Conservation (phyloP, 2,888 invertebrate genomes). For the Caenorhabditis panamensis region DNA sequence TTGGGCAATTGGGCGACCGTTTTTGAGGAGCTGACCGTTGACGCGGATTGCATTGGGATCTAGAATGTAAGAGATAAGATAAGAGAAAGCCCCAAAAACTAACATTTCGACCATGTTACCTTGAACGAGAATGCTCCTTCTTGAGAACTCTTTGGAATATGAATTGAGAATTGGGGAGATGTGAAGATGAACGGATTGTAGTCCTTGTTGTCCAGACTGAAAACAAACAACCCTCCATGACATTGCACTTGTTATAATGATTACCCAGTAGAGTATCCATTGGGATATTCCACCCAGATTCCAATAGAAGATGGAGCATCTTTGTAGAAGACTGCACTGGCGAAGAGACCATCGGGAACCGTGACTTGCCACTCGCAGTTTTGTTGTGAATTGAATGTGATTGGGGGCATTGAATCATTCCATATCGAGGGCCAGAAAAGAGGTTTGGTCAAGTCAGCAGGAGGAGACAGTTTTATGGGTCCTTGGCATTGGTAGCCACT, state of each 20-base stretch:
- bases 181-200: slow-evolving; percentile 30
- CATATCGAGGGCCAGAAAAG: slow-evolving; percentile 35
- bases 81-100: too few species aligned
- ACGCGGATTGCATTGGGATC: slow-evolving; percentile 12
- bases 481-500: slow-evolving; percentile 31
- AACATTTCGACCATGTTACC: slow-evolving; percentile 32
- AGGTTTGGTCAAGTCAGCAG: slow-evolving; percentile 18
- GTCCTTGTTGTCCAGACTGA: slow-evolving; percentile 28
- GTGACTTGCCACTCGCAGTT: slow-evolving; percentile 33
- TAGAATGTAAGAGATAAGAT: neutral
- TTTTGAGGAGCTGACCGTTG: neutral
- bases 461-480: slow-evolving; percentile 25
- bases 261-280: slow-evolving; percentile 21
- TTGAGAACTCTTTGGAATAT: too few species aligned
- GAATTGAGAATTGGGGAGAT: slow-evolving; percentile 11
- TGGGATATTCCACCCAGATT: slow-evolving; percentile 17
- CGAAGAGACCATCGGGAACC: slow-evolving; percentile 31
- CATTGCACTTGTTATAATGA: neutral
- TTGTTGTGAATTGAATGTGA: slow-evolving; percentile 25
- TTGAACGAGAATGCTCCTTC: slow-evolving; percentile 33
- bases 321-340: slow-evolving; percentile 27
- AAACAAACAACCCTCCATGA: neutral
- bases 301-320: slow-evolving; percentile 16
- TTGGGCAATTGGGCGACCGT: slow-evolving; percentile 1
- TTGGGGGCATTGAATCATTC: slow-evolving; percentile 42